Base-by-base conservation (phyloP, 2,888 invertebrate genomes). In the Caenorhabditis zanzibari region DNA sequence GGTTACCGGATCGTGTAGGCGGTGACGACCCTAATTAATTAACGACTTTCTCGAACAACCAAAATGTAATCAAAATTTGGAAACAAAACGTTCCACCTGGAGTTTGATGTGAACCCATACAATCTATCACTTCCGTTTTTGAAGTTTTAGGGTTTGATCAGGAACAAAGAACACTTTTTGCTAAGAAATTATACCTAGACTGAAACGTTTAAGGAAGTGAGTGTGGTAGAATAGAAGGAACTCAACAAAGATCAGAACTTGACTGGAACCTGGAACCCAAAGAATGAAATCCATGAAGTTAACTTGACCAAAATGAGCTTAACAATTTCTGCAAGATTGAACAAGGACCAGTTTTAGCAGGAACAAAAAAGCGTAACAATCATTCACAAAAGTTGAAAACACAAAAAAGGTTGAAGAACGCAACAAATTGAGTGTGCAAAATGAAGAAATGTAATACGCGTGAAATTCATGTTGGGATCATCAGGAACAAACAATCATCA, bases 281-380 rank as follows among this genome's bases (percentile, higher is more conserved):
- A 12, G 14, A 5, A 12, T 4, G 3, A 24, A 32, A 52, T 41
- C n/a, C 19, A n/a, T 24, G 47, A 75, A 76, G 10, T 38, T 12
- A 44, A 44, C 3, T n/a, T 12, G 24, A 54, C 22, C 24, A 54
- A 7, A 54, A 79, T 63, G 63, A 63, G 71, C 71, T 71, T 79
- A 71, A 64, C 44, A 52, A 54, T 63, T 79, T 71, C 71, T 79
- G 79, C 79, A 71, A 71, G 79, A 71, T 26, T 79, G 79, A 79
- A 79, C 79, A 72, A 26, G 7, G 54, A 26, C 22, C 19, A 54
- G 54, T 69, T 69, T 69, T 54, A 19, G 63, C 22, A 52, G 58
- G 0, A 59, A 64, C 32, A 41, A 28, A 61, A 63, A 76, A 59
- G 24, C 49, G 59, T 56, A 35, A 59, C 59, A 54, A 76, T 44